Evolutionary conservation across 2,113 vertebrate species (phyloP).

Genomic region (Carlito syrichta): DNA sequence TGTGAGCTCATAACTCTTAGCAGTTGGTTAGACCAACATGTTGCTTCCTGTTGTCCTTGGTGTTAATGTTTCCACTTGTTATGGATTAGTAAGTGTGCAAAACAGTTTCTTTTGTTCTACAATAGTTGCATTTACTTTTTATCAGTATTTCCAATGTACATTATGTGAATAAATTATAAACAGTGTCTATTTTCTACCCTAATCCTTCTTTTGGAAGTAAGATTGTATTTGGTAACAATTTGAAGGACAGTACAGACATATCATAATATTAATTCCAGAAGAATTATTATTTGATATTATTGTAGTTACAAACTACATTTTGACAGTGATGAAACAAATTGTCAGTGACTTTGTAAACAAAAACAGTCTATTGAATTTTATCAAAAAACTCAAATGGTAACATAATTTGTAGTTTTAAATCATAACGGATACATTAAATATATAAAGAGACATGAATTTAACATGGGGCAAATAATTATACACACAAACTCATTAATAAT

Average conservation of each 20-base stretch:
- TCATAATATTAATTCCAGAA: neutral
- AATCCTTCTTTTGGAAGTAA: conserved; percentile 14
- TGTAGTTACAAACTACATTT: neutral
- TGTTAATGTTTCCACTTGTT: neutral
- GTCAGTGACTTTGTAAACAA: neutral
- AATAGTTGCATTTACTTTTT: neutral
- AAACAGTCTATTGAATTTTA: neutral
- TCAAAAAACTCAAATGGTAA: conserved; percentile 28
- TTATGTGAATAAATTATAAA: neutral
- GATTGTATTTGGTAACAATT: conserved; percentile 7
- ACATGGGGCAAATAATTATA: conserved; percentile 19
- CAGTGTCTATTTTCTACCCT: neutral
- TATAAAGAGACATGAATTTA: neutral
- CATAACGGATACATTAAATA: conserved; percentile 12
- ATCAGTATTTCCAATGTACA: neutral
- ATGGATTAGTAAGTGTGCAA: neutral
- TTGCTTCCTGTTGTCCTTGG: neutral
- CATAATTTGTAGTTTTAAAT: conserved; percentile 41
- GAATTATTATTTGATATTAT: neutral
- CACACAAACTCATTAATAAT: neutral
- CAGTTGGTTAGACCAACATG: neutral
- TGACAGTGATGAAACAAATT: neutral
- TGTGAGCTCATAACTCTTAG: neutral
- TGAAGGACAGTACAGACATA: neutral
- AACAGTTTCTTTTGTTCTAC: neutral